These are phyloP conservation scores for Quadroppia sp. DNA, from an alignment of 2,888 invertebrate genomes.

Conservation along the genomic window DNA sequence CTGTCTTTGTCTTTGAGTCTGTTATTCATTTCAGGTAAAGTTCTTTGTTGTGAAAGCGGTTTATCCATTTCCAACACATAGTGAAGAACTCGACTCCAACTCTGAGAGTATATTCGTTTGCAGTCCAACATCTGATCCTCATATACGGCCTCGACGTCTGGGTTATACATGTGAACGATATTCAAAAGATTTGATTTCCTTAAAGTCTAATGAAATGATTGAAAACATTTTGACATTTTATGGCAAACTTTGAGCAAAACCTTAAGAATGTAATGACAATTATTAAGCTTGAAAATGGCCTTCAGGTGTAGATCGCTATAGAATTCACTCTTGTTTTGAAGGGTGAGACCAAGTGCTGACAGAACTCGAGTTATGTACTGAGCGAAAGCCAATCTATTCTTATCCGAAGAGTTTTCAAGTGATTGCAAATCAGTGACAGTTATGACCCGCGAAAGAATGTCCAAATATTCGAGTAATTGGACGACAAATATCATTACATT, in stretches of 20 bases:
- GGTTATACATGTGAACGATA: conserved; percentile 66
- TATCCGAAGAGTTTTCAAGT: conserved; percentile 44
- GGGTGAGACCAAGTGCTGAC: conserved; percentile 80
- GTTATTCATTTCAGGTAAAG: conserved; percentile 28
- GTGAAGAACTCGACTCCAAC: conserved; percentile 76
- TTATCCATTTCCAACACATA: conserved; percentile 65
- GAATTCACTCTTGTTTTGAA: conserved; percentile 84
- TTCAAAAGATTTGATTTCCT: conserved; percentile 66
- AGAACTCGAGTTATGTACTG: conserved; percentile 72
- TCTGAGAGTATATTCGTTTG: conserved; percentile 65
- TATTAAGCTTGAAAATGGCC: conserved; percentile 86
- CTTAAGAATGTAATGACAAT: conserved; percentile 90
- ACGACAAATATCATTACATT: conserved; percentile 85
- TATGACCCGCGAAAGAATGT: conserved; percentile 50
- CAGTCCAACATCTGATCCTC: conserved; percentile 78
- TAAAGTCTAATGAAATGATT: conserved; percentile 15
- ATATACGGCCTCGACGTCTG: conserved; percentile 79
- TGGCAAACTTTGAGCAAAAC: conserved; percentile 51
- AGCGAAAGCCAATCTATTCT: conserved; percentile 47
- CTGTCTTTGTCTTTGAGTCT: conserved; percentile 80
- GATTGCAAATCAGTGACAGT: conserved; percentile 46
- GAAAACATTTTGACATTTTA: background rate
- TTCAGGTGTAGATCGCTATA: conserved; percentile 77
- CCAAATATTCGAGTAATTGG: conserved; percentile 61
- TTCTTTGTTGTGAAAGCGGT: conserved; percentile 44